These are phyloP conservation scores for Drosophila ustulata DNA, from an alignment of 2,888 invertebrate species.

Conservation along the genomic window DNA sequence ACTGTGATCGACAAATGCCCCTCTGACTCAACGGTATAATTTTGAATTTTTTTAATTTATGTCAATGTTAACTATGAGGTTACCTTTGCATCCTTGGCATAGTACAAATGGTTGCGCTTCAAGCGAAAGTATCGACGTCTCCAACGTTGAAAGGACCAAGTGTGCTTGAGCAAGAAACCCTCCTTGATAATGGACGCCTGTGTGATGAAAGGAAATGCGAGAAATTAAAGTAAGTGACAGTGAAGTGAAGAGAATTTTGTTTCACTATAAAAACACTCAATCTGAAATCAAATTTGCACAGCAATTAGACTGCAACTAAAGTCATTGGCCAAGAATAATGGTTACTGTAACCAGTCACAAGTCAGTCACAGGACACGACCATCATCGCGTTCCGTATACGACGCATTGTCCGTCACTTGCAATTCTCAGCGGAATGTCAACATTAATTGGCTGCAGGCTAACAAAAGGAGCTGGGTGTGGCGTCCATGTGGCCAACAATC, in stretches of 20 bases:
- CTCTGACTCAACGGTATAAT: neutral
- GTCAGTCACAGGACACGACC: constrained; percentile 16
- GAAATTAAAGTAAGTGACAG: constrained; percentile 25
- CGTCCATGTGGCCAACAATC: constrained; percentile 59
- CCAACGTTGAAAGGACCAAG: constrained; percentile 94
- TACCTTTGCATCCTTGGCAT: constrained; percentile 95
- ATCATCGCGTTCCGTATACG: constrained; percentile 14
- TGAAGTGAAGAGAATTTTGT: constrained; percentile 15
- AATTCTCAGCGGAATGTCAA: constrained; percentile 51
- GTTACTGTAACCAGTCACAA: constrained; percentile 18
- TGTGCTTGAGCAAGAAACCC: constrained; percentile 94
- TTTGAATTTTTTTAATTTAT: neutral
- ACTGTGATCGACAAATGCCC: neutral
- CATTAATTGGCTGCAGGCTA: constrained; percentile 69
- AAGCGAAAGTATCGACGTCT: constrained; percentile 93
- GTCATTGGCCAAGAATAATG: constrained; percentile 39
- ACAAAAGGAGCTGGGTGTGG: constrained; percentile 51
- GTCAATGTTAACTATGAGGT: constrained; percentile 71
- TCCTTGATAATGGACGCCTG: constrained; percentile 89
- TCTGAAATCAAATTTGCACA: constrained; percentile 26
- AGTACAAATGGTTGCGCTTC: constrained; percentile 93
- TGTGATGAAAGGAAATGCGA: constrained; percentile 1
- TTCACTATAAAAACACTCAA: constrained; percentile 23
- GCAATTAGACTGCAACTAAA: constrained; percentile 40
- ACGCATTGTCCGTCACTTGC: constrained; percentile 43